Evolutionary conservation across 2,797 vertebrate genomes (phyloP).

Genomic region (Denticeps clupeoides): DNA sequence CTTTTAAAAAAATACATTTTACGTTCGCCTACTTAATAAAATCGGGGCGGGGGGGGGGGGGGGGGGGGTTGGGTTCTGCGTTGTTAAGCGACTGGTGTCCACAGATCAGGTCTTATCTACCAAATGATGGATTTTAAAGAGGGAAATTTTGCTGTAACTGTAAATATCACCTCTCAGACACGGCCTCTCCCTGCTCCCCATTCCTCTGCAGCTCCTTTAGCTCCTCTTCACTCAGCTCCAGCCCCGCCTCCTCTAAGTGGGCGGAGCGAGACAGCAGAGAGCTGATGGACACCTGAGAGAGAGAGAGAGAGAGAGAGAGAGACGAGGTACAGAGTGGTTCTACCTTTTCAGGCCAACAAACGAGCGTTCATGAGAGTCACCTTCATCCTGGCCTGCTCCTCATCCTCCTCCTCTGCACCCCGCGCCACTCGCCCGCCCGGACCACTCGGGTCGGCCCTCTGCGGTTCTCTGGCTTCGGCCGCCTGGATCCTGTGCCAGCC

Average conservation of each 20-base stretch:
- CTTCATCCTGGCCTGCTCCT: slow-evolving; percentile 48
- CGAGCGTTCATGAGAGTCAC: no score
- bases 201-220: slow-evolving; percentile 69
- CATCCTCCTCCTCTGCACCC: slow-evolving; percentile 45
- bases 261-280: slow-evolving; percentile 61
- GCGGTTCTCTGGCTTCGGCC: slow-evolving; percentile 56
- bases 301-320: slow-evolving; percentile 7
- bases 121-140: no score
- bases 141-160: no score
- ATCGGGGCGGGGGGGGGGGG: no score
- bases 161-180: slow-evolving; percentile 69
- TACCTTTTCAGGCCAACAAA: no score
- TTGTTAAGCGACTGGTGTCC: no score
- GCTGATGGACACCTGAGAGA: slow-evolving; percentile 64
- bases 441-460: slow-evolving; percentile 46
- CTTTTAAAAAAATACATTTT: no score
- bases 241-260: slow-evolving; percentile 69
- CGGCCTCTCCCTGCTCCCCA: slow-evolving; percentile 69
- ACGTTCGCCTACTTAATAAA: no score
- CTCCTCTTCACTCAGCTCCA: slow-evolving; percentile 60
- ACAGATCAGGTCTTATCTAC: no score
- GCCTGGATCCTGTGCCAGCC: slow-evolving; percentile 81
- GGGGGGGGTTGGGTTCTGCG: no score
- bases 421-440: slow-evolving; percentile 33
- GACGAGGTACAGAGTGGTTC: no score